These are phyloP conservation scores for Astyanax mexicanus DNA, from an alignment of 2,797 vertebrate species.

Conservation along the genomic window DNA sequence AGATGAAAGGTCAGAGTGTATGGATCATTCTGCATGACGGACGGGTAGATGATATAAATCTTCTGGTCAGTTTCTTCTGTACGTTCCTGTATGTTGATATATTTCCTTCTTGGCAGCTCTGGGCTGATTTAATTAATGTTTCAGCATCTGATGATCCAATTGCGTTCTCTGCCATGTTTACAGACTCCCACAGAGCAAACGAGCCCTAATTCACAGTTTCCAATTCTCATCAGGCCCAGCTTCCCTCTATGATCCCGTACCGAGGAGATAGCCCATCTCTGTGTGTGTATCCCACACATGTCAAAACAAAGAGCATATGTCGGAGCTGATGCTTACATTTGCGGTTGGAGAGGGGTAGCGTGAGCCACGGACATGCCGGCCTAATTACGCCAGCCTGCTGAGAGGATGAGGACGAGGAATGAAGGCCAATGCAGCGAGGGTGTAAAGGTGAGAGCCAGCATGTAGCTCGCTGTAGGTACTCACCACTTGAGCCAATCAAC, in stretches of 20 bases:
- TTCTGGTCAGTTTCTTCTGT: conserved; percentile 50
- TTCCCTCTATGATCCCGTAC: conserved; percentile 34
- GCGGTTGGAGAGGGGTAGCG: conserved; percentile 25
- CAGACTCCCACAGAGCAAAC: conserved; percentile 38
- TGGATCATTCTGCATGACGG: conserved; percentile 20
- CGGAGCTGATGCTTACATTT: conserved; percentile 38
- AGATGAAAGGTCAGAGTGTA: conserved; percentile 19
- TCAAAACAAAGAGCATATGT: conserved; percentile 49
- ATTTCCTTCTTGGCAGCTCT: conserved; percentile 34
- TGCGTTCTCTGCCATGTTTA: conserved; percentile 28
- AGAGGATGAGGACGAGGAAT: conserved; percentile 12
- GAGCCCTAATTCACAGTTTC: conserved; percentile 41
- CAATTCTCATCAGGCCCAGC: conserved; percentile 34
- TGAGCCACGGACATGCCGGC: conserved; percentile 20
- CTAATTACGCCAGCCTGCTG: conserved; percentile 48
- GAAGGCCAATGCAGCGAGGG: conserved; percentile 7
- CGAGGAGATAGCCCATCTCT: conserved; percentile 15
- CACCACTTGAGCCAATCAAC: conserved; percentile 12
- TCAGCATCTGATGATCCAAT: conserved; percentile 36
- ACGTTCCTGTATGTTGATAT: conserved; percentile 43
- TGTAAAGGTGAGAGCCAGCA: conserved; percentile 24
- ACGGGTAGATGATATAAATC: conserved; percentile 9
- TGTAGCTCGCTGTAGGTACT: conserved; percentile 19
- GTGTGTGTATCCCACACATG: conserved; percentile 27
- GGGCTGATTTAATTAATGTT: conserved; percentile 56